A percentile compares a stretch with the other conserved stretches of the same genome.
phyloP scores from a whole-genome alignment of 2,797 vertebrate genomes.

The Chelon auratus region DNA sequence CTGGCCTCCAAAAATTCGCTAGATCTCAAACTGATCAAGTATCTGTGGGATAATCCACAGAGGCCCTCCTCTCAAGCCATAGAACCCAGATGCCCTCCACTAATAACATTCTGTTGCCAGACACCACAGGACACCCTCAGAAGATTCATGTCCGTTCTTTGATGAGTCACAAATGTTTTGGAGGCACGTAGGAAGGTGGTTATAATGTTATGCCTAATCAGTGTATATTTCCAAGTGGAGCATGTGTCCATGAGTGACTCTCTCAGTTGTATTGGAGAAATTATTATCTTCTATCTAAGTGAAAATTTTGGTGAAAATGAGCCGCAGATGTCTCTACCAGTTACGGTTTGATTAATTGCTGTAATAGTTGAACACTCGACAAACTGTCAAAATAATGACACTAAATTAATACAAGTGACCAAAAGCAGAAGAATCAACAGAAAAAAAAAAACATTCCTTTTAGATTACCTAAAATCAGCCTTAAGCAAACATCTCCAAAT shows the following conservation, averaged over 20 bases:
- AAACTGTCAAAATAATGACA: constrained; percentile 19
- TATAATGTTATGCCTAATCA: no score
- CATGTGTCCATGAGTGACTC: neutral
- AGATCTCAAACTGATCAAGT: no score
- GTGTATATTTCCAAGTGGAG: no score
- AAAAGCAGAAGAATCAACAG: neutral
- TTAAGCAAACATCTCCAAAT: neutral
- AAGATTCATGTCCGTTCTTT: no score
- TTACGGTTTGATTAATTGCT: constrained; percentile 12
- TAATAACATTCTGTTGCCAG: no score
- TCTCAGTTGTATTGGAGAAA: constrained; percentile 5
- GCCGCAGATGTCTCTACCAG: constrained; percentile 16
- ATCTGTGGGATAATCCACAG: no score
- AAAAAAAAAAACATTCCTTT: neutral
- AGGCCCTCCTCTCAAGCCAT: no score
- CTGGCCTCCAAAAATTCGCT: neutral
- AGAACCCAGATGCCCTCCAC: no score
- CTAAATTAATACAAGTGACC: neutral
- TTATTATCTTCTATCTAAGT: constrained; percentile 8
- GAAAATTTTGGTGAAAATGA: constrained; percentile 26
- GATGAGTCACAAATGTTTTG: no score
- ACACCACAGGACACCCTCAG: no score
- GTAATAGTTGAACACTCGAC: constrained; percentile 9
- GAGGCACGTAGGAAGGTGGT: no score
- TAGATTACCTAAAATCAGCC: neutral